These are phyloP conservation scores for Aphrophora alni DNA, from an alignment of 2,888 invertebrate genomes.

Conservation along the genomic window DNA sequence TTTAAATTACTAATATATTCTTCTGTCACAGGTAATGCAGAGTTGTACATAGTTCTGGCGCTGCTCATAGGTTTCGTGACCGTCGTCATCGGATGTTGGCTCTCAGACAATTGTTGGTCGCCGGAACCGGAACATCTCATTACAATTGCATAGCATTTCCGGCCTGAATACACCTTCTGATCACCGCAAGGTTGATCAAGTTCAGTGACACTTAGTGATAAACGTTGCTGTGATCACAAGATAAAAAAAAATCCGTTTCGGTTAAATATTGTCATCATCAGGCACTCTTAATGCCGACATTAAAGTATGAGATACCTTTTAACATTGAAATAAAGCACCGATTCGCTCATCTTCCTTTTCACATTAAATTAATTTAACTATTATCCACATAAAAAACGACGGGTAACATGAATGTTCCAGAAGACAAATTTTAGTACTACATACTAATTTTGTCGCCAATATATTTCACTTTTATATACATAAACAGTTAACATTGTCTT, in stretches of 20 bases:
- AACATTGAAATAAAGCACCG: too few relatives aligned
- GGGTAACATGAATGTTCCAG: too few relatives aligned
- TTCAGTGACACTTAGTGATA: background rate
- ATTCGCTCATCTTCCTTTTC: too few relatives aligned
- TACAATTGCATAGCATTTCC: slow-evolving; percentile 69
- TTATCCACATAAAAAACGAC: too few relatives aligned
- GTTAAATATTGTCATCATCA: background rate
- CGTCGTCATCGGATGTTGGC: slow-evolving; percentile 77
- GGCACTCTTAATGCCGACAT: background rate
- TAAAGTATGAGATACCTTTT: too few relatives aligned
- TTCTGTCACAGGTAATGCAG: slow-evolving; percentile 72
- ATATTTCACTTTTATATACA: too few relatives aligned
- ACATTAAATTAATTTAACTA: too few relatives aligned
- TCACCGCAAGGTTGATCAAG: background rate
- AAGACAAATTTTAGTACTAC: too few relatives aligned
- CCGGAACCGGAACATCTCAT: slow-evolving; percentile 72
- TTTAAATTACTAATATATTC: too few relatives aligned
- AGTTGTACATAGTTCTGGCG: slow-evolving; percentile 76
- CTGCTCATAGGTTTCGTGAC: slow-evolving; percentile 75
- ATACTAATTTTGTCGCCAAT: too few relatives aligned
- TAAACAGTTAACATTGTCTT: too few relatives aligned
- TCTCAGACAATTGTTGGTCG: slow-evolving; percentile 80
- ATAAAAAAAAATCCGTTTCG: background rate
- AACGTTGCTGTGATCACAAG: background rate
- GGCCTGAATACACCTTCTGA: background rate